Evolutionary conservation across 2,888 invertebrate genomes (phyloP), one percentile per base, ranked within the genome.

Genomic region (Brachylomia viminalis): DNA sequence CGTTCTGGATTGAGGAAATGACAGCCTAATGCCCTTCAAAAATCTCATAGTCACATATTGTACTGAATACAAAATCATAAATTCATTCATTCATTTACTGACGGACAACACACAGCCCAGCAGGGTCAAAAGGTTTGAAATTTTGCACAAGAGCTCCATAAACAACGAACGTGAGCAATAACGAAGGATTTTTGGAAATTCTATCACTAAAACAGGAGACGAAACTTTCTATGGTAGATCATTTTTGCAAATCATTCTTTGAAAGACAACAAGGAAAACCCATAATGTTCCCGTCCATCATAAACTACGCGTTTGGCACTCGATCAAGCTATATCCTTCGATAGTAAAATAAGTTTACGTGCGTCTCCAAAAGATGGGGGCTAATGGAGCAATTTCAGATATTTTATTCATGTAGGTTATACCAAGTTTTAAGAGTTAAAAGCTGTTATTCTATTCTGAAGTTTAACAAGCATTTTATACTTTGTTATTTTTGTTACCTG

Each of bases 301-400:
- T 83, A 83, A 81, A 83, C 47, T 49, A 62, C 23, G 52, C 45
- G 20, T 84, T 82, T 82, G 84, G 80, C 80, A 67, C 70, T 84
- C 58, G 70, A 84, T 84, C 74, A 80, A 82, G 54, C 54, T 52
- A 74, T 83, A 79, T 79, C 7, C 65, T 73, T 49, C 38, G 59
- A 58, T 83, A 83, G 49, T 72, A 69, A 69, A 82, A 70, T n/a
- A 77, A 69, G 38, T 73, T 83, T 81, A 81, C 73, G 56, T 62
- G 30, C 27, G 45, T 30, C 47, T 45, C 45, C 52, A 42, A 38
- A 49, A 67, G 54, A 69, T 45, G 30, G 30, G 1, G 49, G 38
- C 72, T 82, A 80, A 82, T 80, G 62, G 69, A 62, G 49, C 74
- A 80, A 80, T 74, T 62, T 54, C n/a, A 49, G 30, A 72, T 65